A percentile compares a stretch with the other conserved stretches of the same genome.
These are phyloP conservation scores for Pluvialis apricaria DNA, from an alignment of 2,113 vertebrate species.

Conservation along the genomic window DNA sequence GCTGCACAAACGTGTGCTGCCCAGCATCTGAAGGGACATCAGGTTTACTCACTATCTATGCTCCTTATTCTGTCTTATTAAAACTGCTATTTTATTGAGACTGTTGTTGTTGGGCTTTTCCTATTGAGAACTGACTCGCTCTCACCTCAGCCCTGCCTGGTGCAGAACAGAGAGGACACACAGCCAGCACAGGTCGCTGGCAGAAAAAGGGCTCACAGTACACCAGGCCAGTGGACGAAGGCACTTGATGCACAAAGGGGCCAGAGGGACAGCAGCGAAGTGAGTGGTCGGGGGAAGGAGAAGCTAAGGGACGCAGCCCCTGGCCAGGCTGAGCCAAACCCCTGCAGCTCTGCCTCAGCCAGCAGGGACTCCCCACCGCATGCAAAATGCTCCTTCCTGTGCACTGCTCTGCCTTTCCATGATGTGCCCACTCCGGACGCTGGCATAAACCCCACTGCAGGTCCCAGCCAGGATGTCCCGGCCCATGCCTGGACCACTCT, in stretches of 20 bases:
- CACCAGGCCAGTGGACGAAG: accelerated
- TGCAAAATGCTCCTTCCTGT: neutral
- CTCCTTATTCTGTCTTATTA: neutral
- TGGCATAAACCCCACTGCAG: neutral
- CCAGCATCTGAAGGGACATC: neutral
- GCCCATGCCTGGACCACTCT: neutral
- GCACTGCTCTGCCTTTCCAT: accelerated
- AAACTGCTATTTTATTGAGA: neutral
- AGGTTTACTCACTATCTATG: neutral
- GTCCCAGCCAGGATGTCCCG: neutral
- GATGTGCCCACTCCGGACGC: neutral
- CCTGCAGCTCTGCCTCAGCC: neutral
- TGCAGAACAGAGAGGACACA: neutral
- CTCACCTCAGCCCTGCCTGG: neutral
- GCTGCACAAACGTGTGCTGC: neutral
- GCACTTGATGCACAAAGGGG: accelerated
- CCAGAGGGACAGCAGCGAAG: neutral
- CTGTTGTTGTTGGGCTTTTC: neutral
- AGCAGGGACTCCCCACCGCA: neutral
- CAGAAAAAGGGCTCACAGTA: neutral
- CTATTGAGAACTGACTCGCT: neutral
- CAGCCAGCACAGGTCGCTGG: too few species aligned
- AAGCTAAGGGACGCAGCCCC: neutral
- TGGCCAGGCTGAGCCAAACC: neutral
- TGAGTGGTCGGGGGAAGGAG: neutral